Conservation (phyloP, 2,113 vertebrate genomes). For the Octodon degus region DNA sequence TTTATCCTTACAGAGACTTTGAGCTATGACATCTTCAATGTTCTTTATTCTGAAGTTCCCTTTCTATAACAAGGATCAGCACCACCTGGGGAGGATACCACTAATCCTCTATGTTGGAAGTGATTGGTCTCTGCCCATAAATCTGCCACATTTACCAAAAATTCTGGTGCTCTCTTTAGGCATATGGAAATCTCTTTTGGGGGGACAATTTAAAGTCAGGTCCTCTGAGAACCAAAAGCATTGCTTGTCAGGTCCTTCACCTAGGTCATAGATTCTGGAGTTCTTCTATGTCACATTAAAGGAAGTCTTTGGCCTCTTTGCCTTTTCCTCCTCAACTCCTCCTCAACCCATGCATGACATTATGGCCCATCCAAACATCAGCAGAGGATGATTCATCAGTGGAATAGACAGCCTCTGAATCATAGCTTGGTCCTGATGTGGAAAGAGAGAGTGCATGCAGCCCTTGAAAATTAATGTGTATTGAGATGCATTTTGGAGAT, state of each 20-base stretch:
- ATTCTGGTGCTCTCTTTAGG: slow-evolving; percentile 14
- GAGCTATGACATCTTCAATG: background rate
- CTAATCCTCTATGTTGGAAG: slow-evolving; percentile 6
- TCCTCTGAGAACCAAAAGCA: background rate
- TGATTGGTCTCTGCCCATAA: background rate
- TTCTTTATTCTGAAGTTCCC: slow-evolving; percentile 17
- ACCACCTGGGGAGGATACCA: background rate
- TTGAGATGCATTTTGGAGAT: slow-evolving; percentile 31
- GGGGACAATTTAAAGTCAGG: background rate
- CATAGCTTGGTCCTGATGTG: slow-evolving; percentile 64
- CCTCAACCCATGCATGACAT: slow-evolving; percentile 31
- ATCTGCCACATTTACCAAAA: slow-evolving; percentile 14
- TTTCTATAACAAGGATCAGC: slow-evolving; percentile 28
- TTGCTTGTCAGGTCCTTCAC: background rate
- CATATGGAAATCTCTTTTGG: background rate
- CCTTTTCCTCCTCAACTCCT: background rate
- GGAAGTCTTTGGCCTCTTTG: slow-evolving; percentile 56
- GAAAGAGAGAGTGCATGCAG: slow-evolving; percentile 57
- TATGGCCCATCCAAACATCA: slow-evolving; percentile 60
- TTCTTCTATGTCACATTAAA: slow-evolving; percentile 36
- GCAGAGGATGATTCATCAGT: slow-evolving; percentile 72
- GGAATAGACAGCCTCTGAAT: slow-evolving; percentile 76
- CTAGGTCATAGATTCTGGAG: background rate
- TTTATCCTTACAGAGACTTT: slow-evolving; percentile 2
- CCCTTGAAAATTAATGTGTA: slow-evolving; percentile 71